phyloP scores from a whole-genome alignment of 2,113 vertebrate genomes.

The Saccopteryx leptura region DNA sequence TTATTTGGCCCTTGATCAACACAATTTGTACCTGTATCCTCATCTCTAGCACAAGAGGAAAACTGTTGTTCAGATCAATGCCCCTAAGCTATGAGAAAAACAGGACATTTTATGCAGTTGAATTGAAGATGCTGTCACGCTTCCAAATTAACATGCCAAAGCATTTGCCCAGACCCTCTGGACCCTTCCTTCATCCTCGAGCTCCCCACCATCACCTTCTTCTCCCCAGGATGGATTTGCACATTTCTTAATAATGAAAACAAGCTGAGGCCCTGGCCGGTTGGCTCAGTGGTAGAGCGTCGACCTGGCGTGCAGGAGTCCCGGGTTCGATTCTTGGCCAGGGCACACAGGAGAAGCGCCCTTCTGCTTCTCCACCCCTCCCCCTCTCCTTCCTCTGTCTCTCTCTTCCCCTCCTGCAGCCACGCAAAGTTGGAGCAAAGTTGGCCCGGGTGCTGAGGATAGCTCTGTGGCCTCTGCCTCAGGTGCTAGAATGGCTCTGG shows the following conservation, averaged over 20 bases:
- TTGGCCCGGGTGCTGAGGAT: too few species aligned
- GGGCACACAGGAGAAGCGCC: too few species aligned
- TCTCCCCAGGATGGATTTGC: background rate
- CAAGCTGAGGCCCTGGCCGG: background rate
- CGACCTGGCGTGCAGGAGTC: too few species aligned
- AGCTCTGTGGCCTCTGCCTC: too few species aligned
- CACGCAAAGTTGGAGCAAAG: too few species aligned
- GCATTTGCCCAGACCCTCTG: background rate
- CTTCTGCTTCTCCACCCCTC: too few species aligned
- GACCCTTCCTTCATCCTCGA: background rate
- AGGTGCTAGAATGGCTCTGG: too few species aligned
- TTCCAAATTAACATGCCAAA: background rate
- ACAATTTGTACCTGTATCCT: background rate
- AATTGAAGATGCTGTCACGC: background rate
- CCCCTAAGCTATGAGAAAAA: background rate
- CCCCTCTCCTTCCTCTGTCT: too few species aligned
- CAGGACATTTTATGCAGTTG: background rate
- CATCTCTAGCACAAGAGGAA: background rate
- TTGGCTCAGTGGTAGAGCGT: too few species aligned
- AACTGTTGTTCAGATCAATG: background rate
- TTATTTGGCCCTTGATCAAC: background rate
- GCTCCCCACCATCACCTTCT: too few species aligned
- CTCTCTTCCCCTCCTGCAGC: too few species aligned
- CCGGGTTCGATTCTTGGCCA: too few species aligned
- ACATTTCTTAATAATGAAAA: background rate